phyloP scores from a whole-genome alignment of 1,140 invertebrate species.

The Mactra quadrangularis region DNA sequence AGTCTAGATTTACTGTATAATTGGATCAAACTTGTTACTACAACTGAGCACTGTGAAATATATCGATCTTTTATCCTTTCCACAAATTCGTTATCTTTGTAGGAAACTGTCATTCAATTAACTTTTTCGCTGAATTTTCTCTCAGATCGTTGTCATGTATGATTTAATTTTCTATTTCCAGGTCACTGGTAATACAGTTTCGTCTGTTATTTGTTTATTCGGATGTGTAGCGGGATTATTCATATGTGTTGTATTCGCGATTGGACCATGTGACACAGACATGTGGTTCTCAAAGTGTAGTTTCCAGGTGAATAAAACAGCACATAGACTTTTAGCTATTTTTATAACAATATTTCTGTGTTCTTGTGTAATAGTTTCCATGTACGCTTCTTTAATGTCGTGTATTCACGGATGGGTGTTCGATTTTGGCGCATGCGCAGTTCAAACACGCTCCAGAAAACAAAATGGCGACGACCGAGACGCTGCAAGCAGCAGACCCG shows the following conservation, averaged over 20 bases:
- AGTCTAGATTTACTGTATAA: no score
- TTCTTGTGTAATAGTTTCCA: constrained; percentile 30
- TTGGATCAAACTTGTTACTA: no score
- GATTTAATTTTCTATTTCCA: not conserved
- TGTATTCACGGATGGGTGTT: constrained; percentile 61
- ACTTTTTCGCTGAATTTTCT: not conserved
- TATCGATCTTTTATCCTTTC: no score
- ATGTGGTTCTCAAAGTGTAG: constrained; percentile 57
- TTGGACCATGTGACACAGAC: constrained; percentile 52
- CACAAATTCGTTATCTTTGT: no score
- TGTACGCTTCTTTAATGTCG: constrained; percentile 53
- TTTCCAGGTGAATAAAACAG: constrained; percentile 30
- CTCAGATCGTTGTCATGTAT: not conserved
- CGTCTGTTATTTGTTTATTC: constrained; percentile 33
- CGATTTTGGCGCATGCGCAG: constrained; percentile 43
- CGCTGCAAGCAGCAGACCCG: constrained; percentile 4
- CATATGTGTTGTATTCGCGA: constrained; percentile 53
- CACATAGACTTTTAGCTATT: constrained; percentile 43
- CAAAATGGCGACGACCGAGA: constrained; percentile 15
- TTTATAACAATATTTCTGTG: constrained; percentile 46
- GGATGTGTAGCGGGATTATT: constrained; percentile 50
- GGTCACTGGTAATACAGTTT: constrained; percentile 52
- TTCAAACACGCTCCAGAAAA: constrained; percentile 24
- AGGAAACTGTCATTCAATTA: no score
- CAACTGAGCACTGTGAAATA: no score